phyloP scores from a whole-genome alignment of 1,140 invertebrate species.

The Zaprionus davidi region DNA sequence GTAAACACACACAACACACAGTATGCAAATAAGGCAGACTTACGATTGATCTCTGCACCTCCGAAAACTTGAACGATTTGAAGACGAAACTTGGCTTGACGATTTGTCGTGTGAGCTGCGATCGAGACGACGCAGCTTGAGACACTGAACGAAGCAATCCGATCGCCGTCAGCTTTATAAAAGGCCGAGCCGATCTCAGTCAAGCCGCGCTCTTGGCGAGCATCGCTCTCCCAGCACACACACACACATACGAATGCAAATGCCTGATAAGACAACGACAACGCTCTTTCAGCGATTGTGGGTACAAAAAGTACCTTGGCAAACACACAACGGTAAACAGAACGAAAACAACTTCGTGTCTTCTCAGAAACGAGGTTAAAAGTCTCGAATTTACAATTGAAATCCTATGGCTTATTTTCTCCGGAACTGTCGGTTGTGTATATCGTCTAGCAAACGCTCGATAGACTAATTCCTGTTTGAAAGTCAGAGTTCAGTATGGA shows the following conservation, averaged over 20 bases:
- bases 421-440: not conserved
- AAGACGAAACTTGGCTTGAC: slow-evolving; percentile 16
- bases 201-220: slow-evolving; percentile 13
- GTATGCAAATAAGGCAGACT: slow-evolving; percentile 37
- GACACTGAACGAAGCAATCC: slow-evolving; percentile 66
- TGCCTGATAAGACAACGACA: slow-evolving; percentile 29
- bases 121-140: slow-evolving; percentile 47
- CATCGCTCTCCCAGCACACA: not conserved
- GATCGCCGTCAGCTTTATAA: slow-evolving; percentile 65
- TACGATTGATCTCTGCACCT: slow-evolving; percentile 37
- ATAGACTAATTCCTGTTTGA: not conserved
- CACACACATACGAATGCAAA: slow-evolving; percentile 1
- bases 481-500: not conserved
- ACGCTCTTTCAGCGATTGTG: not conserved
- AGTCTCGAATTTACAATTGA: slow-evolving; percentile 15
- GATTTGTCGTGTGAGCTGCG: slow-evolving; percentile 24
- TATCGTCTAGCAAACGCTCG: not conserved
- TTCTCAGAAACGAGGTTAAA: slow-evolving; percentile 49
- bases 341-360: slow-evolving; percentile 45
- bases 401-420: slow-evolving; percentile 1
- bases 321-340: slow-evolving; percentile 47
- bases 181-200: slow-evolving; percentile 31
- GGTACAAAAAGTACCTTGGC: slow-evolving; percentile 30
- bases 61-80: slow-evolving; percentile 36
- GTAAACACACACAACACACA: not conserved